Evolutionary conservation across 2,888 invertebrate species (phyloP).

Genomic region (Cosmia pyralina): DNA sequence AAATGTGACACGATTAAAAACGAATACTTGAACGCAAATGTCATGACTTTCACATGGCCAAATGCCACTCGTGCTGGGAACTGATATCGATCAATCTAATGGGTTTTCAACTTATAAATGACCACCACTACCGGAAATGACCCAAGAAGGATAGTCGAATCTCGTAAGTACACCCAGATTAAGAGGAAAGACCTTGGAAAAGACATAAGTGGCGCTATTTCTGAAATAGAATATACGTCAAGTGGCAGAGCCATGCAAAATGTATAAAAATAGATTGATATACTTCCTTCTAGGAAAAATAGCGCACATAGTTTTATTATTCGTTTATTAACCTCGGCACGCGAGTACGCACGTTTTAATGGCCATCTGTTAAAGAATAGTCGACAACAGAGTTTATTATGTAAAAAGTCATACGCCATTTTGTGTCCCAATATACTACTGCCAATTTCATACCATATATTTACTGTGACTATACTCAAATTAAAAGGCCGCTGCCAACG

Average conservation of each 20-base stretch:
- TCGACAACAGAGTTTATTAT: constrained; percentile 21
- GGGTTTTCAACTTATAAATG: constrained; percentile 67
- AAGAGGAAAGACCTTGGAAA: constrained; percentile 39
- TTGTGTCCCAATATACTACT: constrained; percentile 22
- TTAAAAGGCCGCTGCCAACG: constrained; percentile 33
- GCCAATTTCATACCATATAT: constrained; percentile 7
- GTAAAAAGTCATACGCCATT: constrained; percentile 22
- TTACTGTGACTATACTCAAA: constrained; percentile 21
- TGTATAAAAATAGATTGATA: constrained; percentile 48
- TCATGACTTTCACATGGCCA: constrained; percentile 69
- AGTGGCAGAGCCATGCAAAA: constrained; percentile 30
- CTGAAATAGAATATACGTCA: constrained; percentile 26
- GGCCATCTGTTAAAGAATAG: constrained; percentile 36
- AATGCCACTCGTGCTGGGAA: constrained; percentile 58
- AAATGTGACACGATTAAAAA: constrained; percentile 56
- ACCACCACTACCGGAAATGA: constrained; percentile 56
- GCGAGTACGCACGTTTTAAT: constrained; percentile 57
- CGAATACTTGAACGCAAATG: constrained; percentile 64
- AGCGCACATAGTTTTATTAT: constrained; percentile 55
- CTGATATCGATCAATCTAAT: constrained; percentile 70
- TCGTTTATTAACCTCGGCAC: constrained; percentile 58
- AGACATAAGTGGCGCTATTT: constrained; percentile 22
- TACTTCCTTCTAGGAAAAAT: constrained; percentile 44
- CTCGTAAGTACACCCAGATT: constrained; percentile 29
- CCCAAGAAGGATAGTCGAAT: constrained; percentile 35